A percentile compares a stretch with the other conserved stretches of the same genome.
Conservation (phyloP, 1,140 invertebrate genomes). For the Atta texana region DNA sequence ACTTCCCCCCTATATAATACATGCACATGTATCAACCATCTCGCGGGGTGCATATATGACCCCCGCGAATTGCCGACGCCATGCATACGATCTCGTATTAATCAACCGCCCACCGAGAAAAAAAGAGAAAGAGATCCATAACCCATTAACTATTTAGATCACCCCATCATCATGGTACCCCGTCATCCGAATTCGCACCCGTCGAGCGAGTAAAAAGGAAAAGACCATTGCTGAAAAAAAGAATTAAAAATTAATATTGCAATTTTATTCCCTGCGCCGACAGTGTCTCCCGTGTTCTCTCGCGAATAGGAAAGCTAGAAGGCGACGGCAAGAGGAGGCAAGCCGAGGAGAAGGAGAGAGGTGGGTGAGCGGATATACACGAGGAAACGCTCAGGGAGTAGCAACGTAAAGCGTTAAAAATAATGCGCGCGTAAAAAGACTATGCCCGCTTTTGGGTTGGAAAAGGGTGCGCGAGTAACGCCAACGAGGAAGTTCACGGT, state of each 20-base stretch:
- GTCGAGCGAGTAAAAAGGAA: slow-evolving; percentile 15
- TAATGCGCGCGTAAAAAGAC: slow-evolving; percentile 73
- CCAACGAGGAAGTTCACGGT: slow-evolving; percentile 66
- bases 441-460: slow-evolving; percentile 60
- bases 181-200: slow-evolving; percentile 14
- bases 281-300: slow-evolving; percentile 49
- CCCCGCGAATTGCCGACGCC: neutral
- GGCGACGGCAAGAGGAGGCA: neutral
- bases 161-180: neutral
- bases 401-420: slow-evolving; percentile 72
- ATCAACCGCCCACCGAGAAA: slow-evolving; percentile 68
- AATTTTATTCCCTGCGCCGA: slow-evolving; percentile 68
- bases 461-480: slow-evolving; percentile 59
- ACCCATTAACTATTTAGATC: slow-evolving; percentile 71
- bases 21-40: slow-evolving; percentile 5
- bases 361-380: slow-evolving; percentile 11
- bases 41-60: slow-evolving; percentile 2
- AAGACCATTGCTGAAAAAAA: slow-evolving; percentile 64
- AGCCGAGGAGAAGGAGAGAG: neutral
- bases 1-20: slow-evolving; percentile 13
- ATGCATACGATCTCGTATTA: slow-evolving; percentile 67
- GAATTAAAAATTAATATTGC: slow-evolving; percentile 79
- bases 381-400: slow-evolving; percentile 61
- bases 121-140: slow-evolving; percentile 68
- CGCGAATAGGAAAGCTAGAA: slow-evolving; percentile 17